phyloP scores from a whole-genome alignment of 1,140 invertebrate genomes.

The Dinoponera quadriceps region DNA sequence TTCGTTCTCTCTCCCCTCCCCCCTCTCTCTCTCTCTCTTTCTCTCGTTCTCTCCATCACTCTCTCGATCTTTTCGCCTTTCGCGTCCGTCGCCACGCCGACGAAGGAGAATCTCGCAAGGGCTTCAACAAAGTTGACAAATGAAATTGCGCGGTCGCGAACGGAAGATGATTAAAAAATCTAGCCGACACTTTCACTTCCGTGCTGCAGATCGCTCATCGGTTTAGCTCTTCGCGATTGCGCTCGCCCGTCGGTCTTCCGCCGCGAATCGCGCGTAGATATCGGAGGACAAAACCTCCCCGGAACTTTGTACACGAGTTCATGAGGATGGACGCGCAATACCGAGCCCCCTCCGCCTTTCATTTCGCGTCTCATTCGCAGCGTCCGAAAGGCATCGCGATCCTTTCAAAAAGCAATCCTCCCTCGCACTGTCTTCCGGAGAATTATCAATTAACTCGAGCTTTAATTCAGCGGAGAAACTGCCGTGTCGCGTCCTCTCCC shows the following conservation, averaged over 20 bases:
- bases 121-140: conserved; percentile 52
- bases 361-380: neutral
- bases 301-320: neutral
- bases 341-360: neutral
- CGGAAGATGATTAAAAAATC: conserved; percentile 26
- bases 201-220: neutral
- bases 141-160: conserved; percentile 21
- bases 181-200: neutral
- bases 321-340: neutral
- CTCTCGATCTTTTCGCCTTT: too few species aligned
- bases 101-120: conserved; percentile 21
- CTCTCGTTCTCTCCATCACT: neutral
- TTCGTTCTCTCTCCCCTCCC: too few species aligned
- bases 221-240: neutral
- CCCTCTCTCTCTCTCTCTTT: neutral
- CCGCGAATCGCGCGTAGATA: neutral
- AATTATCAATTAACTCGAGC: conserved; percentile 39
- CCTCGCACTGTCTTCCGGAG: neutral
- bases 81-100: neutral
- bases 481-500: neutral
- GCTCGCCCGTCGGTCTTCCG: neutral
- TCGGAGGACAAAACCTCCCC: neutral
- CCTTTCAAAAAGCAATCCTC: conserved; percentile 3
- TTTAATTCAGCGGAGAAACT: conserved; percentile 16
- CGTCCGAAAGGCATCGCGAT: neutral